Conservation (phyloP, 2,888 invertebrate genomes). For the Synanthedon andrenaeformis region DNA sequence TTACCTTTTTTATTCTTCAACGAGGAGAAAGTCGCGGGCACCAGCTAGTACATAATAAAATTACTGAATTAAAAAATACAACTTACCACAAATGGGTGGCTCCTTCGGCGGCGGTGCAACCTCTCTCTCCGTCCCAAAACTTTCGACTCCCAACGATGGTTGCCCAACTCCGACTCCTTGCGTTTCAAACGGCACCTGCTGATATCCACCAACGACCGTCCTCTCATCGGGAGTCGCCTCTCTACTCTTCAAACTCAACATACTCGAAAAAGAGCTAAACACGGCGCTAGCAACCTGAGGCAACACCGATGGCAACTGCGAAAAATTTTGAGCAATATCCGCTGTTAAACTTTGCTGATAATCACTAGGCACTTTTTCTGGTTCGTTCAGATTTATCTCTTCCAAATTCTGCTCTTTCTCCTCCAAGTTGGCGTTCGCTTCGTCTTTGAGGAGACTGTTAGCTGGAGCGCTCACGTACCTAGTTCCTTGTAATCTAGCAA, state of each 20-base stretch:
- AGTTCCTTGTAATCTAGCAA: constrained; percentile 56
- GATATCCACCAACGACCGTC: constrained; percentile 14
- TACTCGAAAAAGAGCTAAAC: constrained; percentile 72
- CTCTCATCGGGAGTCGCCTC: constrained; percentile 42
- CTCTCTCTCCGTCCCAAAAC: constrained; percentile 19
- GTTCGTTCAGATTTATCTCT: constrained; percentile 51
- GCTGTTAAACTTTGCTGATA: constrained; percentile 51
- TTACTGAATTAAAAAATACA: not conserved
- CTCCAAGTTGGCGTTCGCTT: constrained; percentile 61
- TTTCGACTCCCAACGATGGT: constrained; percentile 28
- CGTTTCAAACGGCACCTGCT: constrained; percentile 20
- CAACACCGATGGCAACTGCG: constrained; percentile 69
- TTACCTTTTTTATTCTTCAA: no score
- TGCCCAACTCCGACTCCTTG: constrained; percentile 18
- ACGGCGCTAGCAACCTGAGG: constrained; percentile 74
- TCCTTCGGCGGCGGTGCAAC: constrained; percentile 49
- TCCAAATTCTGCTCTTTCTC: constrained; percentile 49
- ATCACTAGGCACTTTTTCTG: constrained; percentile 21
- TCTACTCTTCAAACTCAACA: constrained; percentile 48
- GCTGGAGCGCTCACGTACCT: constrained; percentile 57
- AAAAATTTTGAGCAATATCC: constrained; percentile 66
- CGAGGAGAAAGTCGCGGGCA: no score
- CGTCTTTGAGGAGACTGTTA: constrained; percentile 49
- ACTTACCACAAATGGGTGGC: constrained; percentile 42
- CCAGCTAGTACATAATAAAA: no score